Evolutionary conservation across 2,113 vertebrate species (phyloP), one percentile per base, ranked within the genome.

Genomic region (Ancistrus triradiatus): DNA sequence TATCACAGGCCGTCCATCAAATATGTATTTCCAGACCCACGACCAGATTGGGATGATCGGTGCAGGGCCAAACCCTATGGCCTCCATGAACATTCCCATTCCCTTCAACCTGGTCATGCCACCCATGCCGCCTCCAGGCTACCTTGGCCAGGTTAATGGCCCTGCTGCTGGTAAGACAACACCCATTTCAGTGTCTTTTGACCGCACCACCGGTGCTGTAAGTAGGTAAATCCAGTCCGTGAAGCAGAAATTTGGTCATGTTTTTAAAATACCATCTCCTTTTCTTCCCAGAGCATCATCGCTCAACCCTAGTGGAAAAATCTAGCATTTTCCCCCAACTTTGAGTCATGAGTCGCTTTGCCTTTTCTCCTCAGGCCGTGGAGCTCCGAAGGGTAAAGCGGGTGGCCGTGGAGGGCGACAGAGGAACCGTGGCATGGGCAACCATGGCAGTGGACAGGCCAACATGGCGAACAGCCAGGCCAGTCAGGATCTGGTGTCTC

Each of bases 1-100:
- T 0, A 53, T 79, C 51, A 69, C 83, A 83, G 94, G 93, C 1
- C 96, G 95, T 27, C 94, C 94, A 0, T 93, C 94, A 7, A 99
- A 89, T 84, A 93, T 98, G 95, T 99, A 99, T 82, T 98, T 99
- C 84, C 96, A 99, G 67, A 99, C 96, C 6, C 96, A 99, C 0
- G 95, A 99, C 85, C 96, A 98, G 88, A 95, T 99, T 0, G 95
- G 96, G 61, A 95, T 99, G 95, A 98, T 99, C 50, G 93, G 95
- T 0, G 87, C 94, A 0, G 94, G 93, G 3, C 92, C 94, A 18
- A 89, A 91, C 81, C 95, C 93, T 0, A 91, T 98, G 81, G 87
- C 91, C 0, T 90, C 95, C 6, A 92, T 99, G 93, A 99, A 99
- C 85, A 89, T 99, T 49, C 95, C 95, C 13, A 97, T 99, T 68